Evolutionary conservation across 2,888 invertebrate species (phyloP), one percentile per base, ranked within the genome.

Genomic region (Habrosyne pyritoides): DNA sequence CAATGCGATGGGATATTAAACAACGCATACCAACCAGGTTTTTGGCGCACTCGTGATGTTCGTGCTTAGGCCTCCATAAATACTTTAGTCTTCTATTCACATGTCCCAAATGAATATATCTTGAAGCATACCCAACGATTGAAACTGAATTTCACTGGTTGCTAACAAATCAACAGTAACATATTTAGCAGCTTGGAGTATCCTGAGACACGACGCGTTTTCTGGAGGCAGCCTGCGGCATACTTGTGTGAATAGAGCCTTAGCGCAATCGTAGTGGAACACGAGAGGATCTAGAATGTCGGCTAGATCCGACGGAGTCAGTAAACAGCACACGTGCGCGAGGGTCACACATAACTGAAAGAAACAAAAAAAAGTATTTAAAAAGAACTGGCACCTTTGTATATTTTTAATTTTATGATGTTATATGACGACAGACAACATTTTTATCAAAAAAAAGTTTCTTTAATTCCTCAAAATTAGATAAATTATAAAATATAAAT

Each of bases 281-380:
- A 87, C 77, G 0, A 94, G 75, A 0, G 91, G 85, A 46, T 94
- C 93, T 36, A 93, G 68, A 10, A 96, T 87, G 21, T 88, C 84
- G 0, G 79, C 46, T 10, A 96, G 84, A 77, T 97, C 97, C 0
- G 94, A 88, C 2, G 81, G 78, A 0, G 84, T 85, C 0, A 95
- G 86, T 5, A 95, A 79, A 28, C 93, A 93, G 57, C 95, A 93
- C 54, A 97, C 77, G 77, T 97, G 97, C 26, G 96, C 94, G 6
- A 97, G 85, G 0, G 96, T 94, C 22, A 96, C 89, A 80, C 97
- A 97, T 7, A 97, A 87, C 95, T 96, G 83, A 52, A 93, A 93
- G 64, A 24, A 74, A 75, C 61, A 69, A 69, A 59, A 42, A 2
- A 57, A 6, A 12, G 33, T 21, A n/a, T 26, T 2, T 26, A 14